These are phyloP conservation scores for Mythimna vitellina DNA, from an alignment of 2,888 invertebrate genomes.

Conservation along the genomic window DNA sequence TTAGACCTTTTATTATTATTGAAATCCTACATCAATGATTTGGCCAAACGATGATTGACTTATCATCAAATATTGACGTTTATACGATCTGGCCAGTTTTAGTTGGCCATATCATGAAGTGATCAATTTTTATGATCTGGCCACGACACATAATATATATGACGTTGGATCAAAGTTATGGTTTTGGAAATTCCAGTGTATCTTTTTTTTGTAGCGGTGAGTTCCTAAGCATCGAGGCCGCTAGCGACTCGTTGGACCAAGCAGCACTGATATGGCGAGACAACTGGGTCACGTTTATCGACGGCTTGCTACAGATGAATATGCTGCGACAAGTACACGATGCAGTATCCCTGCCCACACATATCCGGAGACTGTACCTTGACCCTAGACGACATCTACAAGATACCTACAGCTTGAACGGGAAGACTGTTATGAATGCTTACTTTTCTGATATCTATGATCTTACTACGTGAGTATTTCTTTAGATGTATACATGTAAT, in stretches of 20 bases:
- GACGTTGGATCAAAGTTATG: background rate
- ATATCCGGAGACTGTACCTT: slow-evolving; percentile 63
- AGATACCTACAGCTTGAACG: slow-evolving; percentile 35
- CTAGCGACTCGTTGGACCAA: slow-evolving; percentile 62
- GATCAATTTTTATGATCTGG: too few species aligned
- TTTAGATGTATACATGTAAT: too few species aligned
- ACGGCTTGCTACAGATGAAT: slow-evolving; percentile 94
- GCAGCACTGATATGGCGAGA: slow-evolving; percentile 91
- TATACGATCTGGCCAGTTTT: too few species aligned
- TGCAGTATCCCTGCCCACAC: slow-evolving; percentile 91
- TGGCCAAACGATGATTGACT: too few species aligned
- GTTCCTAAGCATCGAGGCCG: slow-evolving; percentile 67
- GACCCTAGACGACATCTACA: slow-evolving; percentile 53
- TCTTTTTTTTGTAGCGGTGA: slow-evolving; percentile 61
- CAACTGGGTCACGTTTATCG: slow-evolving; percentile 95
- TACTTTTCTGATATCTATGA: slow-evolving; percentile 15
- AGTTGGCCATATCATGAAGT: too few species aligned
- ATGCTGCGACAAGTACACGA: slow-evolving; percentile 91
- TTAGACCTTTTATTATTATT: too few species aligned
- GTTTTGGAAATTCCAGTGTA: too few species aligned
- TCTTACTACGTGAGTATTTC: slow-evolving; percentile 9
- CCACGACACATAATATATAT: too few species aligned
- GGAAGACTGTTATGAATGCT: slow-evolving; percentile 26
- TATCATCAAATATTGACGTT: too few species aligned
- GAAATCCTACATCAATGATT: too few species aligned